Evolutionary conservation across 2,797 vertebrate species (phyloP), one percentile per base, ranked within the genome.

Genomic region (Syngnathus rostellatus): DNA sequence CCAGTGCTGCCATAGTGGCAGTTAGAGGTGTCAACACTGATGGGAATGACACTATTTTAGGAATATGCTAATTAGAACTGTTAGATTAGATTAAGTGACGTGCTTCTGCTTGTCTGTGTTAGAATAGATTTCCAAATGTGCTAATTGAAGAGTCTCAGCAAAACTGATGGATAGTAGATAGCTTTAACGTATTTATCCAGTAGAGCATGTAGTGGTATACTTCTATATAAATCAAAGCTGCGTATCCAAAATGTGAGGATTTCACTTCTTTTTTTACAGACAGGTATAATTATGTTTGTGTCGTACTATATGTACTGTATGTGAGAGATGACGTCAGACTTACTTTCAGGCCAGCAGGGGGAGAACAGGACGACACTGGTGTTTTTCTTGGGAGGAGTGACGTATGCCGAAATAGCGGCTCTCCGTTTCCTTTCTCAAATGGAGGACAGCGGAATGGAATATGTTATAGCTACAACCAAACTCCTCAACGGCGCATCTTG

Each of bases 371-470:
- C 96, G 5, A 98, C 95, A 0, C 88, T 99, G 82, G 90, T 99
- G 50, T 98, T 99, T 86, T 99, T 99, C 81, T 92, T 99, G 0
- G 97, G 97, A 0, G 97, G 97, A 0, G 94, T 99, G 45, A 95
- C 97, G 0, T 99, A 95, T 0, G 97, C 97, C 0, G 97, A 99
- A 77, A 96, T 99, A 37, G 95, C 97, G 0, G 97, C 97, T 0
- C 91, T 99, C 41, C 90, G 97, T 1, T 99, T 99, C 67, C 93
- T 99, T 55, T 98, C 97, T 25, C 96, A 99, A 63, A 92, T 97
- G 93, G 97, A 99, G 74, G 97, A 99, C 17, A 93, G 95, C 5
- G 95, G 96, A 62, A 98, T 94, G 6, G 97, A 99, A 65, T 99
- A 99, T 0, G 90, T 99, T 3, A 95, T 99, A 62, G 96, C 95